Conservation (phyloP, 2,113 vertebrate species). For the Zapus hudsonius region DNA sequence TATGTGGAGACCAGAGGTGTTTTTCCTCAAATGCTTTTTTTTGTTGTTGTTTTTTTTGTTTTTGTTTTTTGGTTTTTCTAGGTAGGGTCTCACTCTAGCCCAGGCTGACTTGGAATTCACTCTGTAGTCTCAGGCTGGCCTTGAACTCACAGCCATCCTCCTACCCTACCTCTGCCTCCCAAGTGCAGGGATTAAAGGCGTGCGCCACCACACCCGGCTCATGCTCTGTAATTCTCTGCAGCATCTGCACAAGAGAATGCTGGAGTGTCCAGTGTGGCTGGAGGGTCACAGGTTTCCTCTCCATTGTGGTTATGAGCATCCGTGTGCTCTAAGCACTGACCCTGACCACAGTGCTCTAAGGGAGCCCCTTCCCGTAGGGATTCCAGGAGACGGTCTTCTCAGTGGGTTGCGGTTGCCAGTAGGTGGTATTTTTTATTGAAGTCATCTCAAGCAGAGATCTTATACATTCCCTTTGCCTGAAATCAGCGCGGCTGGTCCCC, state of each 20-base stretch:
- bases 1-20: neutral
- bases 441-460: slow-evolving; percentile 65
- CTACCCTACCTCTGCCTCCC: no score
- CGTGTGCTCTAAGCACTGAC: neutral
- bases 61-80: no score
- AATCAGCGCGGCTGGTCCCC: slow-evolving; percentile 60
- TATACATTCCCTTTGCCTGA: slow-evolving; percentile 67
- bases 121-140: no score
- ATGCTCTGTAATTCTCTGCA: no score
- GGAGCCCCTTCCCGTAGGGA: neutral
- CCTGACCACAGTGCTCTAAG: neutral
- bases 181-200: no score
- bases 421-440: neutral
- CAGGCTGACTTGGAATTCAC: no score
- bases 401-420: neutral
- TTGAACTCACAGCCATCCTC: no score
- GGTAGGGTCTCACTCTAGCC: no score
- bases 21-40: no score
- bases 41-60: no score
- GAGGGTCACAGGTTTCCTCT: neutral
- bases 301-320: neutral
- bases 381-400: neutral
- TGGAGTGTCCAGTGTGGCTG: neutral
- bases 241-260: neutral
- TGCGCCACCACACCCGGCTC: no score